Evolutionary conservation across 1,140 invertebrate genomes (phyloP), one percentile per base, ranked within the genome.

Genomic region (Glossosoma conforme): DNA sequence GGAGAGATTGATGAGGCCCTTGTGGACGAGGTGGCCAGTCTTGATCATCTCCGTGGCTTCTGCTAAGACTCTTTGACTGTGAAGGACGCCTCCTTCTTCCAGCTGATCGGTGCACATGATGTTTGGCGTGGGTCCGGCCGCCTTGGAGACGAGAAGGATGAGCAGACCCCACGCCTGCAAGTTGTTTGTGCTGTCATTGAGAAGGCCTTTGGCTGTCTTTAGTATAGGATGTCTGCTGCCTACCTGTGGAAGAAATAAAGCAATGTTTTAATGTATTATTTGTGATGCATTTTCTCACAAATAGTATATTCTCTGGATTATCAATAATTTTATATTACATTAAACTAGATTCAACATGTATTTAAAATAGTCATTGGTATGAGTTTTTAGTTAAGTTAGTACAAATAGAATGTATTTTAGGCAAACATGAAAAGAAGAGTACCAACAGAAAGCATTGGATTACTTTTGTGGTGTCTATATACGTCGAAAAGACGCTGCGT

Each of bases 1-100:
- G 2, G 66, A 62, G 53, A 91, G 78, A 65, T 93, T 91, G 2
- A 91, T 79, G 15, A 93, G 74, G 56, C 88, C 87, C 75, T 91
- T 87, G 65, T 97, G 93, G 15, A 96, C 83, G 25, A 96, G 77
- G 68, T 93, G 87, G 46, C 91, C 91, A 24, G 89, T 94, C 57
- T 93, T 82, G 56, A 97, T 95, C 91, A 97, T 96, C 77, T 97
- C 93, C 2, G 88, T 89, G 4, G 96, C 80, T 77, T 95, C 89
- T 0, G 92, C 91, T 22, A 97, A 72, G 57, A 84, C 84, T 62
- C 87, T 74, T 72, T 96, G 92, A 59, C 85, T 83, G 52, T 86
- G 77, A 20, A 83, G 62, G 19, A 82, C 77, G n/a, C 79, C 81
- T 32, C 77, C 77, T 35, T 79, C 75, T 63, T 82, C 81, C 57